A percentile compares a stretch with the other conserved stretches of the same genome.
Conservation (phyloP, 1,140 invertebrate genomes). For the Dendrolimus punctatus region DNA sequence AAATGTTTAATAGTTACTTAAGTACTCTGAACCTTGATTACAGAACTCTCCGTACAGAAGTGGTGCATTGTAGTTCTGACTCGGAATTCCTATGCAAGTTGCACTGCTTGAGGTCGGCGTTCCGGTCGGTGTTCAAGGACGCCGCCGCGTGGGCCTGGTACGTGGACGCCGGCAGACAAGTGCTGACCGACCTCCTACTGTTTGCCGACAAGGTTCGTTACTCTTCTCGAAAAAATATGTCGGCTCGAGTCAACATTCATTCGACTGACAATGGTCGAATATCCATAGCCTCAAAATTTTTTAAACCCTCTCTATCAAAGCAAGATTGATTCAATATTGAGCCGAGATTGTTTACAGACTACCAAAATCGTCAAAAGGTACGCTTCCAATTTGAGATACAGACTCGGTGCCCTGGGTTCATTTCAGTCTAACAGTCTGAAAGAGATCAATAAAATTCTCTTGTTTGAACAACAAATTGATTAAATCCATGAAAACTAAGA, state of each 20-base stretch:
- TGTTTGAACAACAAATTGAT: neutral
- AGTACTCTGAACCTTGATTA: slow-evolving; percentile 8
- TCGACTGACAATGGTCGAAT: too few relatives aligned
- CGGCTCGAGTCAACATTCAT: too few relatives aligned
- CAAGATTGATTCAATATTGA: too few relatives aligned
- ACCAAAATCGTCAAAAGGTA: too few relatives aligned
- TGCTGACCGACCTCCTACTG: slow-evolving; percentile 90
- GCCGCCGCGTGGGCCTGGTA: slow-evolving; percentile 86
- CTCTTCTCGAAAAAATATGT: neutral
- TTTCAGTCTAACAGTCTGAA: too few relatives aligned
- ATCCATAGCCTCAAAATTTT: too few relatives aligned
- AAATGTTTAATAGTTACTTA: neutral
- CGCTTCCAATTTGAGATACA: too few relatives aligned
- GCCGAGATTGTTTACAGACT: too few relatives aligned
- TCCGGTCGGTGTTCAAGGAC: slow-evolving; percentile 85
- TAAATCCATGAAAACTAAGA: neutral
- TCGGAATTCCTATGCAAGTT: slow-evolving; percentile 96
- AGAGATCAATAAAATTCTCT: too few relatives aligned
- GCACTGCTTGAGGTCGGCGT: slow-evolving; percentile 90
- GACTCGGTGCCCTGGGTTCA: too few relatives aligned
- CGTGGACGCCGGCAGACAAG: slow-evolving; percentile 87
- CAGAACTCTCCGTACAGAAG: slow-evolving; percentile 85
- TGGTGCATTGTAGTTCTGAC: slow-evolving; percentile 91
- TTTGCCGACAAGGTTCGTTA: slow-evolving; percentile 86
- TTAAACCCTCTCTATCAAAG: too few relatives aligned